These are phyloP conservation scores for Cheirogaleus medius DNA, from an alignment of 2,113 vertebrate genomes.

Conservation along the genomic window DNA sequence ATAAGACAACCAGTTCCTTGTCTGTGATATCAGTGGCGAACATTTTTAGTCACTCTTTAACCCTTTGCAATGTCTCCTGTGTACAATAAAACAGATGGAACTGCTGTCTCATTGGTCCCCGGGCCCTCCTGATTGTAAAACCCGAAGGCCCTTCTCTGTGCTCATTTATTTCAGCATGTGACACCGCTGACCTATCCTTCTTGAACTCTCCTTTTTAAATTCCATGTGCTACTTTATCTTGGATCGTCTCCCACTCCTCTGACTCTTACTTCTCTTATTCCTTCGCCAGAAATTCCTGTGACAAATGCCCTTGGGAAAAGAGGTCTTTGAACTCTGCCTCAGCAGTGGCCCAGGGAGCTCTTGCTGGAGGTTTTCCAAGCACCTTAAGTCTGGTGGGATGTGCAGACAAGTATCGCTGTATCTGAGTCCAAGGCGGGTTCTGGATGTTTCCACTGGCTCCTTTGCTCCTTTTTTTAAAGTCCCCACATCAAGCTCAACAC, in stretches of 20 bases:
- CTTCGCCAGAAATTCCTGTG: not conserved
- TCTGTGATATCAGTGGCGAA: not conserved
- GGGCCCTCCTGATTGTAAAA: not conserved
- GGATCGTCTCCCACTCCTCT: not conserved
- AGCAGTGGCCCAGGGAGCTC: not conserved
- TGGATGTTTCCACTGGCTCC: not conserved
- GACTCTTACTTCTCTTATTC: not conserved
- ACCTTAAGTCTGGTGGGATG: not conserved
- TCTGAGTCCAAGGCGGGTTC: not conserved
- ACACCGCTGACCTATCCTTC: not conserved
- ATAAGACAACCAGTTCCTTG: slow-evolving; percentile 11
- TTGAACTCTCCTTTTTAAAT: not conserved
- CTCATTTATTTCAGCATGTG: not conserved
- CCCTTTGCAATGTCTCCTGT: not conserved
- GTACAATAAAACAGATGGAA: not conserved
- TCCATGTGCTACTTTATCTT: not conserved
- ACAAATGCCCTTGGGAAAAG: not conserved
- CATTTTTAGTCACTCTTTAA: not conserved
- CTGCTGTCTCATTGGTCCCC: no score
- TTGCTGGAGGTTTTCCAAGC: not conserved
- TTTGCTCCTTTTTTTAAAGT: not conserved
- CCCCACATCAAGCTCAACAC: not conserved
- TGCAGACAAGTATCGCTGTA: not conserved
- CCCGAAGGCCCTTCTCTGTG: not conserved
- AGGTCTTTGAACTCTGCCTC: not conserved